A percentile compares a stretch with the other conserved stretches of the same genome.
Evolutionary conservation across 2,888 invertebrate species (phyloP).

Genomic region (Polylopha cassiicola): DNA sequence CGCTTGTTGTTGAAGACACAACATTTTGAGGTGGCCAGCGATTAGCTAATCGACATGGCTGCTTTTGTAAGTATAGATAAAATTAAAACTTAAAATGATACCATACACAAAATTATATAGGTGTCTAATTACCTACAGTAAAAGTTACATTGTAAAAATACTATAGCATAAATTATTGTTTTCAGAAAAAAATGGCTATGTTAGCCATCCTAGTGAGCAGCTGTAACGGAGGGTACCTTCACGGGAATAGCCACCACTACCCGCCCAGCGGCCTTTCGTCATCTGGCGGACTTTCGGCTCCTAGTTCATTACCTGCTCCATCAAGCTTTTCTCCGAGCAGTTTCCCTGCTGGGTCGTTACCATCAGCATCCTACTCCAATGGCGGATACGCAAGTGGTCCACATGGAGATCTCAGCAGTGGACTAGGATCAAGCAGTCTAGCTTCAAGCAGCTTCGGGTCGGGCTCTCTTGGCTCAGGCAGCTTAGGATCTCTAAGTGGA

Average conservation of each 20-base stretch:
- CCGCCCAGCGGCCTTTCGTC: conserved; percentile 7
- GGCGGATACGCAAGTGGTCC: conserved; percentile 24
- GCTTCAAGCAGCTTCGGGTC: conserved; percentile 11
- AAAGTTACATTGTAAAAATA: conserved; percentile 7
- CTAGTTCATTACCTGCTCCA: conserved; percentile 26
- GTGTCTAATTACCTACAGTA: background rate
- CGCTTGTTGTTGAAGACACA: conserved; percentile 61
- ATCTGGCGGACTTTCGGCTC: conserved; percentile 24
- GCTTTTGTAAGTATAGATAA: conserved; percentile 59
- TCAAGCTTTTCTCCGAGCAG: conserved; percentile 66
- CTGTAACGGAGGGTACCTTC: conserved; percentile 52
- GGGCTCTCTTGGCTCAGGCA: conserved; percentile 3
- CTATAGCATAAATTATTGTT: conserved; percentile 27
- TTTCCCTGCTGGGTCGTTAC: conserved; percentile 61
- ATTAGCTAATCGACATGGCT: conserved; percentile 73
- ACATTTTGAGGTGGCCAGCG: conserved; percentile 64
- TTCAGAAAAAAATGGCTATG: conserved; percentile 63
- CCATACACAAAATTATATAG: background rate
- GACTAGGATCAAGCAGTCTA: conserved; percentile 8
- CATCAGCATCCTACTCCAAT: conserved; percentile 56
- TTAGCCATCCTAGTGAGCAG: conserved; percentile 65
- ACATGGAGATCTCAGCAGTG: conserved; percentile 21
- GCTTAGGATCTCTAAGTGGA: conserved; percentile 17
- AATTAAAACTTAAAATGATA: conserved; percentile 5
- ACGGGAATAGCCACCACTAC: conserved; percentile 39